Conservation (phyloP, 2,888 invertebrate species). For the Ormyrus rosae region DNA sequence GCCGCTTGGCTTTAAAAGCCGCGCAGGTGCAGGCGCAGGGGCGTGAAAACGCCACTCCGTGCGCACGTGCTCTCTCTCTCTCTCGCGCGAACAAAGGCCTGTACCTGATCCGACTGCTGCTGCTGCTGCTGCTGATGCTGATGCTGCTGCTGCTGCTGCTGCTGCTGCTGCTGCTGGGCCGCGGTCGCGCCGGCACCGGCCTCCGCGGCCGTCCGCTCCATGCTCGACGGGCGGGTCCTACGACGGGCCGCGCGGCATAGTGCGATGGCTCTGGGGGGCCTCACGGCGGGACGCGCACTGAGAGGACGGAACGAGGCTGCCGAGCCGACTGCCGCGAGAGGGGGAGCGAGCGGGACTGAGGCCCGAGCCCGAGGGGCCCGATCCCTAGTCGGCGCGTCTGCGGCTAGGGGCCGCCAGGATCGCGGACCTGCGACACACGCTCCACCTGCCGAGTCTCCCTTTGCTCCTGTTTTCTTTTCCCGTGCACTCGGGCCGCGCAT, state of each 20-base stretch:
- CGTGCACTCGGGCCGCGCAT: too few species aligned
- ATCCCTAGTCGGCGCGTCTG: conserved; percentile 43
- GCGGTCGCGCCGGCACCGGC: background rate
- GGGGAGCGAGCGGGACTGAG: conserved; percentile 25
- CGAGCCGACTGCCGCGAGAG: background rate
- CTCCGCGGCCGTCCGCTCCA: conserved; percentile 8
- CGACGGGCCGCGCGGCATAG: conserved; percentile 44
- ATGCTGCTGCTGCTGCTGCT: background rate
- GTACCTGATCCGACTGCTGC: background rate
- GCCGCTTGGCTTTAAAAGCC: too few species aligned
- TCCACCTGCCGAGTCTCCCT: conserved; percentile 9
- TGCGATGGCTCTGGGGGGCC: conserved; percentile 11
- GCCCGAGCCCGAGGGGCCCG: conserved; percentile 35
- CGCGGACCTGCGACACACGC: conserved; percentile 7
- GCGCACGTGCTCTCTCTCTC: conserved; percentile 20
- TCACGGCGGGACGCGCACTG: conserved; percentile 14
- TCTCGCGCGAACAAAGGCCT: background rate
- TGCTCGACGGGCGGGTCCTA: conserved; percentile 29
- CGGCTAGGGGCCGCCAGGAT: conserved; percentile 39
- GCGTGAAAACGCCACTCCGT: conserved; percentile 39
- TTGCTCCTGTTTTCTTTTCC: too few species aligned
- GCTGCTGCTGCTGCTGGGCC: background rate
- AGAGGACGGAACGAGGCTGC: background rate
- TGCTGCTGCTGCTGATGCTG: background rate
- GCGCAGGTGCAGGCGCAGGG: conserved; percentile 37